Conservation (phyloP, 1,140 invertebrate genomes). For the Potamilus streckersoni region DNA sequence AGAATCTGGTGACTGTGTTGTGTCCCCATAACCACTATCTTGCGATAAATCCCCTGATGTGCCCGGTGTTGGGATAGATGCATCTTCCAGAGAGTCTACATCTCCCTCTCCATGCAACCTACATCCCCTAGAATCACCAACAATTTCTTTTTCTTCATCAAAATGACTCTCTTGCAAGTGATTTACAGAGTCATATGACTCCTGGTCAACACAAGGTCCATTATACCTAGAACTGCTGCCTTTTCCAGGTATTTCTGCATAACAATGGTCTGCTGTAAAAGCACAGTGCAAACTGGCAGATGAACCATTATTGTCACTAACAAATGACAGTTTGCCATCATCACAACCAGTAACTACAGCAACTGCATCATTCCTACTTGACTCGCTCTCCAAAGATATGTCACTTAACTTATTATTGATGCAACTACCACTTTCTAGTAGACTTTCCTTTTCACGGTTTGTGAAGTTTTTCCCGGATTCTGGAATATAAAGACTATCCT, state of each 20-base stretch:
- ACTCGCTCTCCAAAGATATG: no score
- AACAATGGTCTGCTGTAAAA: constrained; percentile 35
- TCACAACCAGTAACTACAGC: no score
- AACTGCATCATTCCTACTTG: no score
- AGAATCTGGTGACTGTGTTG: constrained; percentile 26
- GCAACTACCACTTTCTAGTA: no score
- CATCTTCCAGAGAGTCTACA: neutral
- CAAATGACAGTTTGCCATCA: no score
- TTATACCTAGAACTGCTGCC: neutral
- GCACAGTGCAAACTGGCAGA: no score
- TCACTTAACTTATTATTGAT: no score
- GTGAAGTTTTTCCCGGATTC: no score
- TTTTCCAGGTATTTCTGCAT: constrained; percentile 29
- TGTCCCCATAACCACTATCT: constrained; percentile 39
- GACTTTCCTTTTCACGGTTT: no score
- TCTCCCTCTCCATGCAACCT: constrained; percentile 1
- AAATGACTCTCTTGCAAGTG: no score
- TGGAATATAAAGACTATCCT: no score
- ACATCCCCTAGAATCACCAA: neutral
- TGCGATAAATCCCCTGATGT: constrained; percentile 35
- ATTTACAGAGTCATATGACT: neutral
- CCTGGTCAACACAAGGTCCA: neutral
- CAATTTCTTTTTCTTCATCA: constrained; percentile 13
- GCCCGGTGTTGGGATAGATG: constrained; percentile 10
- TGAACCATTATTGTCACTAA: no score